Percentiles rank a stretch among this genome's conserved stretches.
These are phyloP conservation scores for Melieria omissa DNA, from an alignment of 2,888 invertebrate species.

Conservation along the genomic window DNA sequence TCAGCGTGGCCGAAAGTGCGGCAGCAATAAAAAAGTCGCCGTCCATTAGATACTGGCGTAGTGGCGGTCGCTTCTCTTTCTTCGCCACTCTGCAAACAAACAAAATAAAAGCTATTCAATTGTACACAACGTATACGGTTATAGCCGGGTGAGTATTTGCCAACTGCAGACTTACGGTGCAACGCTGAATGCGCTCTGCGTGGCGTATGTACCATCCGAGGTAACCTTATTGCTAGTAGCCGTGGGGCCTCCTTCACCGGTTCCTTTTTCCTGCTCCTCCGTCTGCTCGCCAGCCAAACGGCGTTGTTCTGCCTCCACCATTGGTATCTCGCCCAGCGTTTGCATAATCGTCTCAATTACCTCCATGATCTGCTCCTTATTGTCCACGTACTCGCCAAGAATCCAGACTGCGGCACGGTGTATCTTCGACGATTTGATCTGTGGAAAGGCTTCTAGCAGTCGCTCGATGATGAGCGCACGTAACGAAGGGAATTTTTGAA, in stretches of 20 bases:
- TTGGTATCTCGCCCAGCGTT: slow-evolving; percentile 77
- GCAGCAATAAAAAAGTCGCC: slow-evolving; percentile 98
- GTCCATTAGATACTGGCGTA: slow-evolving; percentile 88
- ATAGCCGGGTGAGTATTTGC: not conserved
- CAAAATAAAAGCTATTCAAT: slow-evolving; percentile 4
- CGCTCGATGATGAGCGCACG: slow-evolving; percentile 85
- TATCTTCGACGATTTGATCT: slow-evolving; percentile 90
- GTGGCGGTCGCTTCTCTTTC: slow-evolving; percentile 79
- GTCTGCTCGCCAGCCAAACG: slow-evolving; percentile 78
- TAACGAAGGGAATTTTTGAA: slow-evolving; percentile 88
- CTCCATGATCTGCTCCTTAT: slow-evolving; percentile 79
- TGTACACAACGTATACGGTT: not conserved
- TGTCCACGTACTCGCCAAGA: slow-evolving; percentile 93
- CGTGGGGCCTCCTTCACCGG: slow-evolving; percentile 48
- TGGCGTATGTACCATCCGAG: slow-evolving; percentile 98
- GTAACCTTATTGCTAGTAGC: slow-evolving; percentile 75
- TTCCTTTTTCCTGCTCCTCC: slow-evolving; percentile 65
- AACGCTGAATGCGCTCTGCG: slow-evolving; percentile 95
- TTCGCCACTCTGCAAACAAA: slow-evolving; percentile 68
- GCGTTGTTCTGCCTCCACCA: slow-evolving; percentile 75
- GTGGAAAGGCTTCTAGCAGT: slow-evolving; percentile 78
- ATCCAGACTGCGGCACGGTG: slow-evolving; percentile 97
- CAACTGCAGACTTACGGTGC: slow-evolving; percentile 71
- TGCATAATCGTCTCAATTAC: slow-evolving; percentile 82
- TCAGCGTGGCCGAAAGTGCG: slow-evolving; percentile 88